Evolutionary conservation across 2,113 vertebrate species (phyloP).

Genomic region (Channa argus): DNA sequence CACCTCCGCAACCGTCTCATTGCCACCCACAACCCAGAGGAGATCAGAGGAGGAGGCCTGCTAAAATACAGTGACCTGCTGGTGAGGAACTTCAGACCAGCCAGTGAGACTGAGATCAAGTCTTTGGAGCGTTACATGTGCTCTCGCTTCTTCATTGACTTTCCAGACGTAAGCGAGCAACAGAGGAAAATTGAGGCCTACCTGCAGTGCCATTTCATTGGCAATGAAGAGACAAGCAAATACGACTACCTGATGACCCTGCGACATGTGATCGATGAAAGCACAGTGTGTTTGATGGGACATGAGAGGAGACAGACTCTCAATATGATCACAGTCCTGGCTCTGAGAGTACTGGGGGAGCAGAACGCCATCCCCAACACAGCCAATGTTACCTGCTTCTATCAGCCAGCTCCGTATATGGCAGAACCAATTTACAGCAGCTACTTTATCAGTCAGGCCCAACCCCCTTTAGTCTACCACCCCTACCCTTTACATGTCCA

Average conservation of each 20-base stretch:
- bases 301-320: constrained; percentile 93
- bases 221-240: constrained; percentile 91
- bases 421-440: constrained; percentile 87
- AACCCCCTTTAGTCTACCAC: constrained; percentile 85
- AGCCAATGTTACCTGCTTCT: constrained; percentile 93
- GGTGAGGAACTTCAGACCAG: constrained; percentile 92
- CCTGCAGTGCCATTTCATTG: constrained; percentile 92
- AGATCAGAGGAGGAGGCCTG: constrained; percentile 95
- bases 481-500: constrained; percentile 88
- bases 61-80: constrained; percentile 95
- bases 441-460: constrained; percentile 89
- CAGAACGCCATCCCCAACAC: constrained; percentile 94
- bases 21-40: constrained; percentile 93
- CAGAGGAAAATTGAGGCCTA: constrained; percentile 96
- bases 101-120: constrained; percentile 91
- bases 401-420: constrained; percentile 93
- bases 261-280: constrained; percentile 90
- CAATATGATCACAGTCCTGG: constrained; percentile 95
- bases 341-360: constrained; percentile 93
- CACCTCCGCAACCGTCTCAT: constrained; percentile 91
- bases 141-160: constrained; percentile 98
- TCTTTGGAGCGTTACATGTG: constrained; percentile 97
- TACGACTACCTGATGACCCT: constrained; percentile 97
- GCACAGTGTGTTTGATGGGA: constrained; percentile 95
- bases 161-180: constrained; percentile 92